phyloP scores from a whole-genome alignment of 2,113 vertebrate genomes.

The Gopherus flavomarginatus region DNA sequence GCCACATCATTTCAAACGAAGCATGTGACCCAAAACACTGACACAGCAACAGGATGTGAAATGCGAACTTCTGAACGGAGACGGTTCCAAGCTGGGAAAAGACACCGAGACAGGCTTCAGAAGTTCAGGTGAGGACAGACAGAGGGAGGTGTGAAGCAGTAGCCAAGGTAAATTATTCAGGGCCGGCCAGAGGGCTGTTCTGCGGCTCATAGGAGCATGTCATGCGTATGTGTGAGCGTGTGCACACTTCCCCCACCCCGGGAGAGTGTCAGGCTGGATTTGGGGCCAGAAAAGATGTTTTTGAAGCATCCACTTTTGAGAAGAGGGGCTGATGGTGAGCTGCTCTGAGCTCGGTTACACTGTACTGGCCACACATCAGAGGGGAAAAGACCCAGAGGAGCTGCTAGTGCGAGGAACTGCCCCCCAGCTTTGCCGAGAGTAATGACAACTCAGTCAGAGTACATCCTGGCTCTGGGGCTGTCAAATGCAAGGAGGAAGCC shows the following conservation, averaged over 20 bases:
- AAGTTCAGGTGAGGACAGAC: background rate
- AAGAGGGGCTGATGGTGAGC: background rate
- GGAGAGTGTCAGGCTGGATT: accelerated
- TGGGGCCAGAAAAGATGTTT: background rate
- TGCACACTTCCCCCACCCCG: accelerated
- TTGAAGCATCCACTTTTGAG: background rate
- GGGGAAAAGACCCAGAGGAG: background rate
- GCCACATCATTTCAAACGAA: accelerated
- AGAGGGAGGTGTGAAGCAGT: background rate
- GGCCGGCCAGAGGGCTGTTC: background rate
- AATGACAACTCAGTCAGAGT: background rate
- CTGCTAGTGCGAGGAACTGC: background rate
- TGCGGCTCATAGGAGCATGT: accelerated
- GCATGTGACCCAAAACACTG: accelerated
- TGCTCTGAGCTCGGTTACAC: background rate
- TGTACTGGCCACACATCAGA: background rate
- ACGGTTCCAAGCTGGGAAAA: background rate
- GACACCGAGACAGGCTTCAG: background rate
- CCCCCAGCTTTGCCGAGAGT: too few relatives aligned
- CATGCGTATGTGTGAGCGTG: accelerated
- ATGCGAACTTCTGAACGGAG: background rate
- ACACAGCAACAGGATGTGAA: accelerated
- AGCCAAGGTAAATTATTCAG: background rate
- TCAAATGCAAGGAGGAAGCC: background rate
- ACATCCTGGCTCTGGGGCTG: background rate